Evolutionary conservation across 2,888 invertebrate genomes (phyloP).

Genomic region (Allophyes oxyacanthae): DNA sequence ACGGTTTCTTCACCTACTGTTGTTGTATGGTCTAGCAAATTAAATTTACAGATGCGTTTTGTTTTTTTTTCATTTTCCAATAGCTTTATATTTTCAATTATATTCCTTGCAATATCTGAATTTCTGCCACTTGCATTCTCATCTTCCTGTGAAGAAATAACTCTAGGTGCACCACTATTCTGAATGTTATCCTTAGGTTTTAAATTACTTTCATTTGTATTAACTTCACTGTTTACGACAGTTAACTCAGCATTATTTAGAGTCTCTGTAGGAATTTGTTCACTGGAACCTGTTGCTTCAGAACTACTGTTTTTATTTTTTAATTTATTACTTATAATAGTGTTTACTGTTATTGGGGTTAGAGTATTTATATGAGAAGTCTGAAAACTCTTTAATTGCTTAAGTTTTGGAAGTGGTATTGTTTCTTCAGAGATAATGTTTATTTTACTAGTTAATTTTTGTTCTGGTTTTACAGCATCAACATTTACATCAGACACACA

Average conservation of each 20-base stretch:
- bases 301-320: slow-evolving; percentile 16
- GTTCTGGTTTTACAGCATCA: slow-evolving; percentile 1
- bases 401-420: slow-evolving; percentile 58
- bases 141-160: background rate
- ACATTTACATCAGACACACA: slow-evolving; percentile 1
- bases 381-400: slow-evolving; percentile 47
- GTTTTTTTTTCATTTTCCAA: background rate
- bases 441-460: slow-evolving; percentile 55
- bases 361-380: slow-evolving; percentile 44
- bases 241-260: slow-evolving; percentile 3
- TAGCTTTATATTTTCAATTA: background rate
- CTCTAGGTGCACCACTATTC: background rate
- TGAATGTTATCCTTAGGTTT: slow-evolving; percentile 1
- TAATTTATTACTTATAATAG: slow-evolving; percentile 51
- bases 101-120: slow-evolving; percentile 3
- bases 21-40: background rate
- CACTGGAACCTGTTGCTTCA: background rate
- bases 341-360: slow-evolving; percentile 61
- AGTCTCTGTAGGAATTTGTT: slow-evolving; percentile 3
- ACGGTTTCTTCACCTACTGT: background rate
- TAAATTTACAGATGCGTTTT: slow-evolving; percentile 1
- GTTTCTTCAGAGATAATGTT: slow-evolving; percentile 70
- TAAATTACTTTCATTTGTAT: slow-evolving; percentile 3
- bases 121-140: background rate
- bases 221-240: slow-evolving; percentile 3